phyloP scores from a whole-genome alignment of 2,888 invertebrate genomes.

The Melanostoma scalare region DNA sequence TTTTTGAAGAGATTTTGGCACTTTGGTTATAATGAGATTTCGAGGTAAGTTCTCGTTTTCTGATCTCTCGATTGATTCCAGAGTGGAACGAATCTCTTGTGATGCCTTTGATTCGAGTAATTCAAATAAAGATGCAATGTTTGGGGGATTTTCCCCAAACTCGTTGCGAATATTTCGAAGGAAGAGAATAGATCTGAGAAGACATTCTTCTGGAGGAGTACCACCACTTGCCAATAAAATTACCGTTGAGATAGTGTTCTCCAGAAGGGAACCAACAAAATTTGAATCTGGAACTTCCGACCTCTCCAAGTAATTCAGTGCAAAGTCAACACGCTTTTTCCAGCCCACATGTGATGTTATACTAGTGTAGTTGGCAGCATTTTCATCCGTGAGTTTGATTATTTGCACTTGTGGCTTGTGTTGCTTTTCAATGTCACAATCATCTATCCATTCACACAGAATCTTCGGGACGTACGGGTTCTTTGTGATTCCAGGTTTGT shows the following conservation, averaged over 20 bases:
- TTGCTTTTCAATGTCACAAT: background rate
- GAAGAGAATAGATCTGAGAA: conserved; percentile 60
- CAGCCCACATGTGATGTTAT: conserved; percentile 64
- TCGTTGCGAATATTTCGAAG: conserved; percentile 66
- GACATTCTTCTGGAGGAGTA: conserved; percentile 65
- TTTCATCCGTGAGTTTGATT: conserved; percentile 43
- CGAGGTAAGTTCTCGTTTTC: conserved; percentile 5
- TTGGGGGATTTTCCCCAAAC: conserved; percentile 69
- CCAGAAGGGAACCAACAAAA: conserved; percentile 32
- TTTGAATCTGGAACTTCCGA: conserved; percentile 23
- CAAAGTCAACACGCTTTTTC: conserved; percentile 70
- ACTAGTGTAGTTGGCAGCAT: conserved; percentile 36
- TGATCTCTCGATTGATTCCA: background rate
- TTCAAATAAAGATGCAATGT: conserved; percentile 64
- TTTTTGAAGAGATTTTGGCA: conserved; percentile 18
- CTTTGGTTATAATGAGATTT: conserved; percentile 8
- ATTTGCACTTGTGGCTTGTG: background rate
- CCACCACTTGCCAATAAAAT: conserved; percentile 65
- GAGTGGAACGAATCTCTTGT: background rate
- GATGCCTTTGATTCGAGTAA: conserved; percentile 41
- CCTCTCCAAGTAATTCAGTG: conserved; percentile 36
- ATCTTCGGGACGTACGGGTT: conserved; percentile 12
- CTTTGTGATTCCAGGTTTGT: background rate
- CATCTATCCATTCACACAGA: conserved; percentile 17
- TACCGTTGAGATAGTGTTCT: conserved; percentile 66